Percentiles rank a stretch among this genome's conserved stretches.
These are phyloP conservation scores for Gobio occitaniae DNA, from an alignment of 2,797 vertebrate genomes.

Conservation along the genomic window DNA sequence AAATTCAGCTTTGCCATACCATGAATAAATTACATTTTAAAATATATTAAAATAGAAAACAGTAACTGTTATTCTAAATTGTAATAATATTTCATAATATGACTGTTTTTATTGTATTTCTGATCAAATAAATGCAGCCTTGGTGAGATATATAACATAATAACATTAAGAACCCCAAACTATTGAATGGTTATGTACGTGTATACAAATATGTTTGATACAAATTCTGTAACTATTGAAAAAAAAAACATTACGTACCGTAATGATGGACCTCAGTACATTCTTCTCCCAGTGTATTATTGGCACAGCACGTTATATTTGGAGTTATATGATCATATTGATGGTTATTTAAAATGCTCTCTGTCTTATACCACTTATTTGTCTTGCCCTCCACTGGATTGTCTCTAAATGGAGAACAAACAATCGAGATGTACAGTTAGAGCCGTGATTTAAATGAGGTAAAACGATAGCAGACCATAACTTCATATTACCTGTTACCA, in stretches of 20 bases:
- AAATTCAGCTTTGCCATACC: neutral
- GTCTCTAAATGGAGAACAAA: constrained; percentile 2
- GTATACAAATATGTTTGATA: neutral
- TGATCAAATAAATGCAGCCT: neutral
- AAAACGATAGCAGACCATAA: neutral
- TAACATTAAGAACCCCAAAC: neutral
- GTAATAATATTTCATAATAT: neutral
- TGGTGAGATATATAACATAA: neutral
- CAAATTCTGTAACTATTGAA: neutral
- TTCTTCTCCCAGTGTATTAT: constrained; percentile 82
- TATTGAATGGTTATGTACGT: neutral
- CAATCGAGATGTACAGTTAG: neutral
- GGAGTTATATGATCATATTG: fast-evolving
- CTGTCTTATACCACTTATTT: neutral
- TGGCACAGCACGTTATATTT: constrained; percentile 83
- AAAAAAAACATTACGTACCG: constrained; percentile 75
- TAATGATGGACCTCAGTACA: constrained; percentile 86
- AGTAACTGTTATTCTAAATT: neutral
- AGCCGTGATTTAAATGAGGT: neutral
- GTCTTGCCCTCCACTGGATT: neutral
- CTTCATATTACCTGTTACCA: neutral
- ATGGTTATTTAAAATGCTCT: neutral
- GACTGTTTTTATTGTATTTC: neutral
- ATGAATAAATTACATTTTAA: neutral
- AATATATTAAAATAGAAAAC: neutral